phyloP scores from a whole-genome alignment of 1,140 invertebrate genomes.

The Ridgeia piscesae region DNA sequence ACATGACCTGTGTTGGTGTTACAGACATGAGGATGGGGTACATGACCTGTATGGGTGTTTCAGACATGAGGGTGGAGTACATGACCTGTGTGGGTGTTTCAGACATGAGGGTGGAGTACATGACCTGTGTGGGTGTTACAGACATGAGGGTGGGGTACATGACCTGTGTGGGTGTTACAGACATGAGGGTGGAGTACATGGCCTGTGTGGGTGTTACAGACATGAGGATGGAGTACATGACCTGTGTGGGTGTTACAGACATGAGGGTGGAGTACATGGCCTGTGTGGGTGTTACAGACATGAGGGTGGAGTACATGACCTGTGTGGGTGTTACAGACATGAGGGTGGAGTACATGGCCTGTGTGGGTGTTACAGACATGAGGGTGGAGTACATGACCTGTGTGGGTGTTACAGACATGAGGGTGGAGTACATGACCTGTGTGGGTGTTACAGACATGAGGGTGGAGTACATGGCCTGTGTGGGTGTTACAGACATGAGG shows the following conservation, averaged over 20 bases:
- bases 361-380: neutral
- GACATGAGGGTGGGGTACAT: too few species aligned
- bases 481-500: neutral
- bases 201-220: too few species aligned
- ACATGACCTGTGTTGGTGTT: neutral
- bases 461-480: neutral
- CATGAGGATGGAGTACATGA: too few species aligned
- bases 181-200: too few species aligned
- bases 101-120: neutral
- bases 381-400: neutral
- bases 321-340: too few species aligned
- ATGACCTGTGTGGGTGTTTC: neutral
- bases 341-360: neutral
- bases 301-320: neutral
- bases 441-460: neutral
- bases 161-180: too few species aligned
- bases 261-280: too few species aligned
- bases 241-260: too few species aligned
- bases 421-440: neutral
- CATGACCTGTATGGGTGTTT: neutral
- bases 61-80: neutral
- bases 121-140: neutral
- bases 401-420: too few species aligned
- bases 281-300: neutral
- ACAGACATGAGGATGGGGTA: neutral